Evolutionary conservation across 1,140 invertebrate species (phyloP).

Genomic region (Teleopsis dalmanni): DNA sequence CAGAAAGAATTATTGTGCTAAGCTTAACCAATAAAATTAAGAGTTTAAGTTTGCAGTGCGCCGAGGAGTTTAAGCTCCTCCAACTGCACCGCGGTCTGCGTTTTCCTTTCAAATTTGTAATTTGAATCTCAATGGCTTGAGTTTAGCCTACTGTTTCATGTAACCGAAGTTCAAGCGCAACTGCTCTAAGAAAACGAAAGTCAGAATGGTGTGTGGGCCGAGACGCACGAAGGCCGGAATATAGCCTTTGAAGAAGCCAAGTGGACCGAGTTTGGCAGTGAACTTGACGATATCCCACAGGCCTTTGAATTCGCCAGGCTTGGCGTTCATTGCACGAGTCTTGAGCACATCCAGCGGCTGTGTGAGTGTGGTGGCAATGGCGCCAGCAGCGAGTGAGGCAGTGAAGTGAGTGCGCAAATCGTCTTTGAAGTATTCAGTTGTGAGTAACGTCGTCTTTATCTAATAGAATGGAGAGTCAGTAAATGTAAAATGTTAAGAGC

Average conservation of each 20-base stretch:
- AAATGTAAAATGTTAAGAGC: background rate
- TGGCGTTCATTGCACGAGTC: constrained; percentile 96
- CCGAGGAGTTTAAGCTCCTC: no score
- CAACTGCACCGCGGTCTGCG: no score
- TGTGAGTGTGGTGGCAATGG: constrained; percentile 89
- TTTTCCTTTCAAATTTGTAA: no score
- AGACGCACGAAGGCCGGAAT: constrained; percentile 94
- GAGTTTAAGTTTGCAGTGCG: no score
- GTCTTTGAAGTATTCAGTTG: constrained; percentile 30
- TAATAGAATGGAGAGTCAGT: background rate
- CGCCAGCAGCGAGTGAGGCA: constrained; percentile 56
- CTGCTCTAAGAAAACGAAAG: constrained; percentile 97
- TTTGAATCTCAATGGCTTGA: no score
- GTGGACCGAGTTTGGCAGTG: constrained; percentile 83
- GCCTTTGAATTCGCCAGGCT: constrained; percentile 81
- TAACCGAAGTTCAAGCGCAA: constrained; percentile 78
- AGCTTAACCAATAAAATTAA: no score
- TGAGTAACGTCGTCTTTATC: constrained; percentile 24
- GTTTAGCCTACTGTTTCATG: no score
- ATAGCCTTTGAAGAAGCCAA: constrained; percentile 97
- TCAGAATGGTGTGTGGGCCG: constrained; percentile 96
- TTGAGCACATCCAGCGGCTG: constrained; percentile 98
- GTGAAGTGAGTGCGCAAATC: constrained; percentile 36
- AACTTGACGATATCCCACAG: constrained; percentile 70
- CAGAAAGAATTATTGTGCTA: no score